These are phyloP conservation scores for Pocillopora grandis DNA, from an alignment of 92 coral and sea anemone genomes.

Conservation along the genomic window DNA sequence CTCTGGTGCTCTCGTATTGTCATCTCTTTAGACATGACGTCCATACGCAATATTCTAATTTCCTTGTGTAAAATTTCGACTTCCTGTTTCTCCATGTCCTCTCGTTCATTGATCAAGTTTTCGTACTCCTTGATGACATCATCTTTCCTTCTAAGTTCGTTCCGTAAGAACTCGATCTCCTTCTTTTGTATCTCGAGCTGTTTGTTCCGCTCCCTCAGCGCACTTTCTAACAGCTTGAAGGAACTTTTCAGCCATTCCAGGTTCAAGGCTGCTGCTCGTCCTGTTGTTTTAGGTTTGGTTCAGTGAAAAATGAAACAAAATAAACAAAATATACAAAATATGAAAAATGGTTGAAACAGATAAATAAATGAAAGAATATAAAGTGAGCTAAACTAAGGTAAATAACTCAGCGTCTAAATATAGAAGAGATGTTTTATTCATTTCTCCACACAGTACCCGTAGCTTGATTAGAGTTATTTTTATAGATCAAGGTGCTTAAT, in stretches of 20 bases:
- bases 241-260: constrained; percentile 94
- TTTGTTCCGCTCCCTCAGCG: constrained; percentile 91
- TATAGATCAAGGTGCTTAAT: too few species aligned
- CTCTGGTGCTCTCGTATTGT: constrained; percentile 93
- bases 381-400: too few species aligned
- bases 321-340: neutral
- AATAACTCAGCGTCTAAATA: too few species aligned
- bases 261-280: constrained; percentile 82
- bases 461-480: too few species aligned
- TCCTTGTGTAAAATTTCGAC: constrained; percentile 83
- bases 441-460: too few species aligned
- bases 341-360: too few species aligned
- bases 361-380: too few species aligned
- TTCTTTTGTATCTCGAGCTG: constrained; percentile 94
- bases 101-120: constrained; percentile 81
- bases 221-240: constrained; percentile 81
- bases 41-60: constrained; percentile 74
- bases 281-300: constrained; percentile 21
- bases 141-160: constrained; percentile 92
- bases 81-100: constrained; percentile 89
- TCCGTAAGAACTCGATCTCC: constrained; percentile 90
- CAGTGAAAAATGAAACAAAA: neutral
- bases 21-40: constrained; percentile 87
- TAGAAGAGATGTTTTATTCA: too few species aligned
- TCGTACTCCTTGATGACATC: constrained; percentile 94